phyloP scores from a whole-genome alignment of 2,888 invertebrate genomes.

The Molorchus minor region DNA sequence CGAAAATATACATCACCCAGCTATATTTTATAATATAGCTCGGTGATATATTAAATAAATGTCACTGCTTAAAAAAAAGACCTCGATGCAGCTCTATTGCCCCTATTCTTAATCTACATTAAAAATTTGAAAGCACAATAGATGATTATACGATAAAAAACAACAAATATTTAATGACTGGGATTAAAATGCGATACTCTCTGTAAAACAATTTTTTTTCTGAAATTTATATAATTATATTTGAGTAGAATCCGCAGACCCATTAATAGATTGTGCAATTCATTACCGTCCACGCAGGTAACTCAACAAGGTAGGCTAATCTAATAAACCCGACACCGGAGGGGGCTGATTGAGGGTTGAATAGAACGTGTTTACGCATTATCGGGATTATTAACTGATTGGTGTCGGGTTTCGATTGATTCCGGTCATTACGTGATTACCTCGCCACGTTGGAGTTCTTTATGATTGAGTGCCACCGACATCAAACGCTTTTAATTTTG shows the following conservation, averaged over 20 bases:
- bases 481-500: conserved; percentile 27
- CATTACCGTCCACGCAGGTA: conserved; percentile 52
- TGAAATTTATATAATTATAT: too few relatives aligned
- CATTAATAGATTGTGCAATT: conserved; percentile 55
- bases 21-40: too few relatives aligned
- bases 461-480: conserved; percentile 26
- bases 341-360: conserved; percentile 34
- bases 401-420: conserved; percentile 59
- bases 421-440: conserved; percentile 57
- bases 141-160: too few relatives aligned
- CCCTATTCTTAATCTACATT: too few relatives aligned
- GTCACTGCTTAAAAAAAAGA: too few relatives aligned
- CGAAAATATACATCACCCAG: too few relatives aligned
- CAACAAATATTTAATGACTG: too few relatives aligned
- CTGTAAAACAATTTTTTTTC: too few relatives aligned
- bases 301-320: conserved; percentile 50
- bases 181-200: background rate
- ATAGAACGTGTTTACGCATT: conserved; percentile 52
- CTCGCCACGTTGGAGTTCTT: conserved; percentile 33
- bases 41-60: too few relatives aligned
- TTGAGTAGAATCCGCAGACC: too few relatives aligned
- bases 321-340: conserved; percentile 51
- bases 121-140: too few relatives aligned
- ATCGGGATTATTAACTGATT: conserved; percentile 60
- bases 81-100: too few relatives aligned